Percentiles rank a stretch among this genome's conserved stretches.
These are phyloP conservation scores for Hypotaenidia philippensis DNA, from an alignment of 2,797 vertebrate species.

Conservation along the genomic window DNA sequence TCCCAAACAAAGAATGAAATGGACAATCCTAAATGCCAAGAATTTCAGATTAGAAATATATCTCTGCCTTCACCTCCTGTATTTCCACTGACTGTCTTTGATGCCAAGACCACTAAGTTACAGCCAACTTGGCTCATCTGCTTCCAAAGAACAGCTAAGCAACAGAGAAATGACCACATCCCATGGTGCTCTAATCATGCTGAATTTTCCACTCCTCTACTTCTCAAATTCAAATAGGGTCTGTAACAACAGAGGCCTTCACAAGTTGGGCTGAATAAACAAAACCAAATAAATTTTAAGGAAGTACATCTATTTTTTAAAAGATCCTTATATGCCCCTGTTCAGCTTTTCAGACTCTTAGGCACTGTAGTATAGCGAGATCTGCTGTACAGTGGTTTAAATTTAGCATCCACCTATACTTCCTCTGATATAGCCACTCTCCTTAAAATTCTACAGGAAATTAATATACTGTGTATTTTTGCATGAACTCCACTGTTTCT, in stretches of 20 bases:
- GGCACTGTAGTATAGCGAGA: background rate
- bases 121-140: background rate
- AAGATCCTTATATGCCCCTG: background rate
- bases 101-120: background rate
- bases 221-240: background rate
- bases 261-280: conserved; percentile 23
- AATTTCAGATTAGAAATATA: background rate
- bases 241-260: background rate
- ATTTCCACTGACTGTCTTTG: background rate
- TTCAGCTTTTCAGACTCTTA: background rate
- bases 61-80: background rate
- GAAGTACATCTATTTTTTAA: conserved; percentile 25
- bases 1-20: background rate
- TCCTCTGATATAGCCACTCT: background rate
- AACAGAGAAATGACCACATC: background rate
- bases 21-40: background rate
- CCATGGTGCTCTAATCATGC: background rate
- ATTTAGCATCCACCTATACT: conserved; percentile 37
- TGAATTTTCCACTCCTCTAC: background rate
- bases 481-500: background rate
- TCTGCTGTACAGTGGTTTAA: background rate
- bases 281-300: conserved; percentile 2
- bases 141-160: background rate
- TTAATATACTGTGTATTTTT: background rate
- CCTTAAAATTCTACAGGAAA: conserved; percentile 11